A percentile compares a stretch with the other conserved stretches of the same genome.
Evolutionary conservation across 2,113 vertebrate species (phyloP).

Genomic region (Panthera leo): DNA sequence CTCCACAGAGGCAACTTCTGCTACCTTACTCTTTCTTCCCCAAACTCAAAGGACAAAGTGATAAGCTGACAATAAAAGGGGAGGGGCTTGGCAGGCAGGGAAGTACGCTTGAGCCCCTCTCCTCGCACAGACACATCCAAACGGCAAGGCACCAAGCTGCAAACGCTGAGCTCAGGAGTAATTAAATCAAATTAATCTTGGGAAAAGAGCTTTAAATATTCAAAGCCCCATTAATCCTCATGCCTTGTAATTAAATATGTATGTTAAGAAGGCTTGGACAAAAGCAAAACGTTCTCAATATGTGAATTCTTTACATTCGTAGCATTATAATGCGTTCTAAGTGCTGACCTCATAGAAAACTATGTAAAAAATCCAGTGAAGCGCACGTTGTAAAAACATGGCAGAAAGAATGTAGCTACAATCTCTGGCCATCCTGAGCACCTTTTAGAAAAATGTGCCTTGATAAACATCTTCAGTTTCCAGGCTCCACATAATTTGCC

Average conservation of each 20-base stretch:
- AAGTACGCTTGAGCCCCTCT: conserved; percentile 11
- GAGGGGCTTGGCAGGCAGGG: background rate
- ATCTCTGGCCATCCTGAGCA: background rate
- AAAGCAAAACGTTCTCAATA: conserved; percentile 62
- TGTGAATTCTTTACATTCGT: conserved; percentile 41
- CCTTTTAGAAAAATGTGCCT: background rate
- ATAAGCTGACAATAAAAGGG: background rate
- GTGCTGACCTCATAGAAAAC: conserved; percentile 45
- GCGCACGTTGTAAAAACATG: background rate
- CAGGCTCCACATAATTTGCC: background rate
- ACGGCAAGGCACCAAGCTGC: conserved; percentile 69
- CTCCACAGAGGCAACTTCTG: background rate
- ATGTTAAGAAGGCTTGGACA: conserved; percentile 68
- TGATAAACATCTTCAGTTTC: background rate
- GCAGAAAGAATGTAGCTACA: background rate
- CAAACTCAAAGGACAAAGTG: conserved; percentile 7
- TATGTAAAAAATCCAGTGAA: conserved; percentile 47
- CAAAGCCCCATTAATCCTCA: conserved; percentile 83
- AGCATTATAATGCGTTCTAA: background rate
- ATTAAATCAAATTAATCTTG: conserved; percentile 84
- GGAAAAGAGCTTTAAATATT: conserved; percentile 79
- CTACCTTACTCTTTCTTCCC: conserved; percentile 10
- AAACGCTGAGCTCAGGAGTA: conserved; percentile 79
- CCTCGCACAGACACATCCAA: conserved; percentile 65
- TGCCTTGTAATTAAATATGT: conserved; percentile 82